A percentile compares a stretch with the other conserved stretches of the same genome.
These are phyloP conservation scores for Caenorhabditis briggsae DNA, from an alignment of 1,140 invertebrate species.

Conservation along the genomic window DNA sequence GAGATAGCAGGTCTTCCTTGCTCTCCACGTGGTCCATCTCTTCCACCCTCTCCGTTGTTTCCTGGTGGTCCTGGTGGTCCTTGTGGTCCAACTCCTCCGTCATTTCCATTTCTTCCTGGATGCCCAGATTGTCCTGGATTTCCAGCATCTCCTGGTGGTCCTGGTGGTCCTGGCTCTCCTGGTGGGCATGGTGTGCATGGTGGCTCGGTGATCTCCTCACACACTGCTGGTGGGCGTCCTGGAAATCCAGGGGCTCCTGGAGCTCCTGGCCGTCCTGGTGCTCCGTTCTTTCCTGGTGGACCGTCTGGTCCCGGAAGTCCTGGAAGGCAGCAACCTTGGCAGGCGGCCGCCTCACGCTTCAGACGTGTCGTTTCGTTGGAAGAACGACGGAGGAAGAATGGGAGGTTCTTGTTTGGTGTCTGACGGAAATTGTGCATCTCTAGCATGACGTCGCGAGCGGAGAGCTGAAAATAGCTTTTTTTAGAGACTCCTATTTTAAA, in stretches of 20 bases:
- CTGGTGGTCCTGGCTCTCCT: slow-evolving; percentile 70
- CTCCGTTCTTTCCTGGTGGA: slow-evolving; percentile 74
- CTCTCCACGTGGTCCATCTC: slow-evolving; percentile 75
- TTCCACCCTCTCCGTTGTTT: slow-evolving; percentile 67
- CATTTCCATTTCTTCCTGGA: slow-evolving; percentile 68
- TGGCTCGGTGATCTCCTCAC: slow-evolving; percentile 77
- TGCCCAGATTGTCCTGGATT: slow-evolving; percentile 70
- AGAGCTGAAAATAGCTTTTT: slow-evolving; percentile 70
- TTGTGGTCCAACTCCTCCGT: slow-evolving; percentile 71
- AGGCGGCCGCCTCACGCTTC: slow-evolving; percentile 59
- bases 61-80: slow-evolving; percentile 72
- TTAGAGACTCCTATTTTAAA: no score
- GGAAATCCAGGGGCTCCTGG: slow-evolving; percentile 77
- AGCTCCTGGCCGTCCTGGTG: slow-evolving; percentile 71
- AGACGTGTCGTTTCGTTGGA: slow-evolving; percentile 57
- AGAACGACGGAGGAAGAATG: slow-evolving; percentile 45
- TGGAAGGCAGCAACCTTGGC: slow-evolving; percentile 74
- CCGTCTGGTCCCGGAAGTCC: slow-evolving; percentile 75
- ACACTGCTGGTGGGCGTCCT: slow-evolving; percentile 76
- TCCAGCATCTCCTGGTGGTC: slow-evolving; percentile 70
- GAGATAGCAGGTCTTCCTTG: slow-evolving; percentile 77
- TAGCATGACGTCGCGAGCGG: slow-evolving; percentile 77
- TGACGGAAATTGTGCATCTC: slow-evolving; percentile 75
- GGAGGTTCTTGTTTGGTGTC: slow-evolving; percentile 53
- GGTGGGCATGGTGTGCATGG: slow-evolving; percentile 77